phyloP scores from a whole-genome alignment of 2,797 vertebrate genomes.

The Chaetodon trifasciatus region DNA sequence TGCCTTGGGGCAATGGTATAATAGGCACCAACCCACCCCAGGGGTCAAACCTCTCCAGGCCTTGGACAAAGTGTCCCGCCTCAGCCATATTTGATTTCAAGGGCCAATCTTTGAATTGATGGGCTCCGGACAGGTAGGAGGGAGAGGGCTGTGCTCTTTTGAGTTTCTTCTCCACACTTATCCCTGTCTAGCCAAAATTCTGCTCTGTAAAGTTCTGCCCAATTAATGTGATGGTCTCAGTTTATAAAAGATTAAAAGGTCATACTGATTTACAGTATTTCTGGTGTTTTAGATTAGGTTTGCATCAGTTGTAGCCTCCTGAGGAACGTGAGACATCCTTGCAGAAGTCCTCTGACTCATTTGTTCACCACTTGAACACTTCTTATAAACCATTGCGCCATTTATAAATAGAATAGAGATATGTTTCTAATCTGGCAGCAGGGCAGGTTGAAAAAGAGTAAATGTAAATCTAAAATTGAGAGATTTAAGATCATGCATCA shows the following conservation, averaged over 20 bases:
- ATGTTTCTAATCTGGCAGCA: slow-evolving; percentile 4
- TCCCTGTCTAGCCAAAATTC: slow-evolving; percentile 1
- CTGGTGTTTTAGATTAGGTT: not conserved
- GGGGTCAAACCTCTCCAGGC: slow-evolving; percentile 53
- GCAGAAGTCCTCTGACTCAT: not conserved
- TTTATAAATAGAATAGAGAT: slow-evolving; percentile 5
- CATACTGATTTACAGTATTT: not conserved
- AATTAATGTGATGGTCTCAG: not conserved
- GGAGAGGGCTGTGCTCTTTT: slow-evolving; percentile 2
- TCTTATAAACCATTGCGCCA: not conserved
- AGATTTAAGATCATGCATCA: not conserved
- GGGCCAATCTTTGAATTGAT: slow-evolving; percentile 52
- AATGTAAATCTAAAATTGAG: no score
- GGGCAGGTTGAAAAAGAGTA: not conserved
- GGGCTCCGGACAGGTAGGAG: slow-evolving; percentile 29
- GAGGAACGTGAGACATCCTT: no score
- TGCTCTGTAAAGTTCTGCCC: not conserved
- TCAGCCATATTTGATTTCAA: slow-evolving; percentile 76
- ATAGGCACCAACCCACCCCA: slow-evolving; percentile 54
- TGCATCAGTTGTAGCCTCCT: not conserved
- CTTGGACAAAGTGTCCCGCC: slow-evolving; percentile 54
- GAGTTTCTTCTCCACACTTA: slow-evolving; percentile 16
- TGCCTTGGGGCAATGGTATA: slow-evolving; percentile 63
- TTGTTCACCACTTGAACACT: slow-evolving; percentile 18
- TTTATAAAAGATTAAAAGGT: slow-evolving; percentile 7